Conservation (phyloP, 2,113 vertebrate genomes). For the Loxodonta africana region DNA sequence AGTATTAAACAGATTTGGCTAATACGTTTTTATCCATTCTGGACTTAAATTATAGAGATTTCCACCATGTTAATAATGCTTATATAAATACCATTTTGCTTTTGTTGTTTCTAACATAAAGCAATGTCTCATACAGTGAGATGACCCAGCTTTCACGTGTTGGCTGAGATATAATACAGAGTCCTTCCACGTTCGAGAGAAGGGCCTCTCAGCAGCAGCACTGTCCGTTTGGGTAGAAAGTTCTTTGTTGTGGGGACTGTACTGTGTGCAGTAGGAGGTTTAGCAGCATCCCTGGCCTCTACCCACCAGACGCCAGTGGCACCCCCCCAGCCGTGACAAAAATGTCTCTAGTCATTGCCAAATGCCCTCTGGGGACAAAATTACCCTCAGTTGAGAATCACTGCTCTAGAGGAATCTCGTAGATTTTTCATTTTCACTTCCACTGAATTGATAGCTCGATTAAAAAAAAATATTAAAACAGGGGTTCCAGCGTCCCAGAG, state of each 20-base stretch:
- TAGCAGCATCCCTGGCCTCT: no score
- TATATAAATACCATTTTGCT: background rate
- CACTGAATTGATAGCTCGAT: background rate
- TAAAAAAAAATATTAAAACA: constrained; percentile 78
- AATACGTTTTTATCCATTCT: background rate
- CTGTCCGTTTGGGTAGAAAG: fast-evolving
- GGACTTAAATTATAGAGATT: background rate
- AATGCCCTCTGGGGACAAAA: background rate
- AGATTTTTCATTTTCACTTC: background rate
- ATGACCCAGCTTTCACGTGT: background rate
- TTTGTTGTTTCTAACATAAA: background rate
- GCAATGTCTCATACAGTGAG: background rate
- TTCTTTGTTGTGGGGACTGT: background rate
- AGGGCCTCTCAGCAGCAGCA: background rate
- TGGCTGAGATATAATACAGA: background rate
- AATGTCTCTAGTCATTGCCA: background rate
- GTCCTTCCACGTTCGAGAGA: background rate
- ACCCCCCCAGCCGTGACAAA: no score
- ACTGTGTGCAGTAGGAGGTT: background rate
- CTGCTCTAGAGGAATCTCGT: background rate
- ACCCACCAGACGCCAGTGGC: no score
- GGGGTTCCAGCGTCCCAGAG: constrained; percentile 96
- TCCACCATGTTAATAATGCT: background rate
- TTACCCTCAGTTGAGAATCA: background rate
- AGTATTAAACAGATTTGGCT: background rate